Base-by-base conservation (phyloP, 2,797 vertebrate species). In the Lemur catta region DNA sequence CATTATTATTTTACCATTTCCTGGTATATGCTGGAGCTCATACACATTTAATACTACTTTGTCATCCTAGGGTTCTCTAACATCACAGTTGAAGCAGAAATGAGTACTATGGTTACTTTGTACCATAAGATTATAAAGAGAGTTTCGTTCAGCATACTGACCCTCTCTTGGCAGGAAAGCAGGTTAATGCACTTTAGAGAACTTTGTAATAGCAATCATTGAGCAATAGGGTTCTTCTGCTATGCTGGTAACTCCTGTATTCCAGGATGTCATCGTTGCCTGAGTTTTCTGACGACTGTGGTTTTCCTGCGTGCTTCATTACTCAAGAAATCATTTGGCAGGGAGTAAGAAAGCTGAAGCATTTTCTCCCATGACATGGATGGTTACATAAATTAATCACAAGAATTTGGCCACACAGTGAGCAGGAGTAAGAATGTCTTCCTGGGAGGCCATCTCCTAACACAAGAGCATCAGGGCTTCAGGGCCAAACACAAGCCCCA, bases 241-340 rank as follows among this genome's bases (percentile, higher is more conserved):
- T 84, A 20, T 75, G 26, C 78, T 78, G 38, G n/a, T 55, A 86
- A 75, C 26, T 13, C 71, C 14, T 80, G 3, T 79, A 38, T 80
- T 91, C 63, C 46, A 88, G 72, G 43, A 57, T 93, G 20, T 84
- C 15, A 1, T 91, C 59, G 84, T 30, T n/a, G 13, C 43, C 79
- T 93, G 43, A 79, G 82, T 74, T 95, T 91, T 84, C 78, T 79
- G 71, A 94, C 38, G 24, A 61, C 43, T 57, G 38, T 78, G 41
- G 30, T 87, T 91, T 95, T 75, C 61, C n/a, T 93, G 28, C 69
- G 13, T 65, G 33, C 20, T 50, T 72, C 38, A 43, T 80, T 26
- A 88, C 35, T 8, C 69, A 90, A 59, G 61, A 87, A 96, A 35
- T 24, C 52, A 82, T 52, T 84, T 82, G 67, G 24, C 59, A 72